These are phyloP conservation scores for Panthera uncia DNA, from an alignment of 2,113 vertebrate species.

Conservation along the genomic window DNA sequence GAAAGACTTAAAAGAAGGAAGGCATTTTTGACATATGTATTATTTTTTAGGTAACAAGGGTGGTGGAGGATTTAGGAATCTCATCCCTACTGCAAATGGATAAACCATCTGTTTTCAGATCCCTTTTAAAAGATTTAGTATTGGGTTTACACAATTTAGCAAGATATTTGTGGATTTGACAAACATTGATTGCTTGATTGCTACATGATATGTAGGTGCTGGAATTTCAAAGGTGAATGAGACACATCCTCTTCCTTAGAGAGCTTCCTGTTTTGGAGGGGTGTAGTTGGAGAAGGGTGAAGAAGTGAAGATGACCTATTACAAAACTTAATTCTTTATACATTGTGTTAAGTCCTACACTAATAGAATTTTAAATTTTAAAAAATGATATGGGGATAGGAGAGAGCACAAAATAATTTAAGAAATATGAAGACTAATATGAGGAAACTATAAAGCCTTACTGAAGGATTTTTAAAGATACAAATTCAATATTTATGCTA, in stretches of 20 bases:
- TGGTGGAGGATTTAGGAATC: background rate
- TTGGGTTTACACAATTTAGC: background rate
- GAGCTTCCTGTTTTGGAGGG: background rate
- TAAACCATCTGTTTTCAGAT: conserved; percentile 5
- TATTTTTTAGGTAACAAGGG: conserved; percentile 7
- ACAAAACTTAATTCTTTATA: background rate
- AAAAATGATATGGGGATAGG: background rate
- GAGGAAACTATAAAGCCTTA: conserved; percentile 1
- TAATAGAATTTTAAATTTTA: background rate
- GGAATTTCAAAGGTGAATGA: background rate
- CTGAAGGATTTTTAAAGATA: background rate
- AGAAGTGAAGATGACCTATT: background rate
- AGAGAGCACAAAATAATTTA: background rate
- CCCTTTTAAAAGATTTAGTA: background rate
- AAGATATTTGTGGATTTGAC: conserved; percentile 24
- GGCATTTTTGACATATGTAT: background rate
- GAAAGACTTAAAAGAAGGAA: conserved; percentile 1
- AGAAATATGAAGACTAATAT: background rate
- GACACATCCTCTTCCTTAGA: background rate
- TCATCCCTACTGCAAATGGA: background rate
- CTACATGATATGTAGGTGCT: background rate
- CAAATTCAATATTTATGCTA: background rate
- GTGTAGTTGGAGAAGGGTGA: background rate
- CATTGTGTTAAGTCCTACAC: background rate
- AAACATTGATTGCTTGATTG: conserved; percentile 14